A percentile compares a stretch with the other conserved stretches of the same genome.
Conservation (phyloP, 2,797 vertebrate genomes). For the Falco columbarius region DNA sequence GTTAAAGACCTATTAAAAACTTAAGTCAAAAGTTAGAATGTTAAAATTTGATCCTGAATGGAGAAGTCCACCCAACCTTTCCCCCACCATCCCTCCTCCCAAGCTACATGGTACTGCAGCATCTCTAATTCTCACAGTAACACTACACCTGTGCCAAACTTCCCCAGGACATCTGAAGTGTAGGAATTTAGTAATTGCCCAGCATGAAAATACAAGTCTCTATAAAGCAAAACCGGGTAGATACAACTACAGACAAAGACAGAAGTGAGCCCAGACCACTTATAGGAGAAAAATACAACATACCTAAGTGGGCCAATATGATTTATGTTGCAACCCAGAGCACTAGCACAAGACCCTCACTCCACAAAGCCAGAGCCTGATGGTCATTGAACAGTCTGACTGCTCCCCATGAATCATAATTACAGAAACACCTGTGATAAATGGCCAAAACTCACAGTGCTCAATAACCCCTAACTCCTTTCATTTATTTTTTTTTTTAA, state of each 20-base stretch:
- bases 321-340: constrained; percentile 40
- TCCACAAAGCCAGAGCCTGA: constrained; percentile 6
- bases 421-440: constrained; percentile 57
- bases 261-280: background rate
- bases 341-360: background rate
- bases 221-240: background rate
- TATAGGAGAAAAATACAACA: background rate
- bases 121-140: background rate
- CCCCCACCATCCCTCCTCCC: background rate
- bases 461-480: constrained; percentile 19
- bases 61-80: background rate
- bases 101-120: background rate
- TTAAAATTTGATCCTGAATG: background rate
- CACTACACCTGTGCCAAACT: background rate
- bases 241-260: background rate
- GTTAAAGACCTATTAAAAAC: background rate
- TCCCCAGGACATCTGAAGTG: background rate
- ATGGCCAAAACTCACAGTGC: constrained; percentile 10
- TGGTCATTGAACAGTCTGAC: constrained; percentile 29
- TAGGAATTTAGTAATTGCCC: background rate
- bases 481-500: background rate
- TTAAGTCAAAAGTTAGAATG: background rate
- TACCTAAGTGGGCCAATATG: background rate
- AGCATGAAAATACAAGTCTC: background rate
- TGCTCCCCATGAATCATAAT: constrained; percentile 57